Percentiles rank a stretch among this genome's conserved stretches.
Conservation (phyloP, 1,140 invertebrate species). For the Hyphantria cunea region DNA sequence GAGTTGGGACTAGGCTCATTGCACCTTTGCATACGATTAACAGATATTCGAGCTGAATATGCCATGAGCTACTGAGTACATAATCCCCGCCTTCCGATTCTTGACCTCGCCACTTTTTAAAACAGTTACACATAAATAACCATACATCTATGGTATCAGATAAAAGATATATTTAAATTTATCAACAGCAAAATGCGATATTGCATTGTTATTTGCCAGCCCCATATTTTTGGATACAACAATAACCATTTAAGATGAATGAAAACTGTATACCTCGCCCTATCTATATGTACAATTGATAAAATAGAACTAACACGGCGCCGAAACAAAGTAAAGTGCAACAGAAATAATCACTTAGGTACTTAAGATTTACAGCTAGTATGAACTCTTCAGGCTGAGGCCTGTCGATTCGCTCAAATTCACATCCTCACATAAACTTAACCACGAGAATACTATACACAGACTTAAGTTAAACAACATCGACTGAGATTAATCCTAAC, state of each 20-base stretch:
- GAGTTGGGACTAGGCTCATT: not conserved
- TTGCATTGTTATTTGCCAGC: constrained; percentile 69
- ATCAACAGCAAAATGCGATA: constrained; percentile 62
- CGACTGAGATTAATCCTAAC: constrained; percentile 78
- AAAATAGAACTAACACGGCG: constrained; percentile 71
- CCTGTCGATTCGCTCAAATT: constrained; percentile 76
- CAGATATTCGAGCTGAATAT: constrained; percentile 1
- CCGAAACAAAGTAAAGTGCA: constrained; percentile 76
- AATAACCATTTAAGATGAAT: constrained; percentile 67
- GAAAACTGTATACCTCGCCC: constrained; percentile 69
- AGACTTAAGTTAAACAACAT: constrained; percentile 78
- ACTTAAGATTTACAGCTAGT: constrained; percentile 73
- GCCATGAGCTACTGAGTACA: not conserved
- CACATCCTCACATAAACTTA: constrained; percentile 74
- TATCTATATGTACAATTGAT: constrained; percentile 78
- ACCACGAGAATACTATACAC: constrained; percentile 77
- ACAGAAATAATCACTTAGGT: constrained; percentile 74
- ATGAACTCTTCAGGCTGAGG: constrained; percentile 64
- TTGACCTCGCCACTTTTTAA: constrained; percentile 42
- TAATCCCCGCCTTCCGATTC: constrained; percentile 32
- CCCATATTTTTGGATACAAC: constrained; percentile 63
- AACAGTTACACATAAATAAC: constrained; percentile 62
- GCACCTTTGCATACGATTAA: not conserved
- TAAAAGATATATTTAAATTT: constrained; percentile 48
- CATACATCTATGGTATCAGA: constrained; percentile 60